Percentiles rank a stretch among this genome's conserved stretches.
These are phyloP conservation scores for Dysmachus trigonus DNA, from an alignment of 2,888 invertebrate species.

Conservation along the genomic window DNA sequence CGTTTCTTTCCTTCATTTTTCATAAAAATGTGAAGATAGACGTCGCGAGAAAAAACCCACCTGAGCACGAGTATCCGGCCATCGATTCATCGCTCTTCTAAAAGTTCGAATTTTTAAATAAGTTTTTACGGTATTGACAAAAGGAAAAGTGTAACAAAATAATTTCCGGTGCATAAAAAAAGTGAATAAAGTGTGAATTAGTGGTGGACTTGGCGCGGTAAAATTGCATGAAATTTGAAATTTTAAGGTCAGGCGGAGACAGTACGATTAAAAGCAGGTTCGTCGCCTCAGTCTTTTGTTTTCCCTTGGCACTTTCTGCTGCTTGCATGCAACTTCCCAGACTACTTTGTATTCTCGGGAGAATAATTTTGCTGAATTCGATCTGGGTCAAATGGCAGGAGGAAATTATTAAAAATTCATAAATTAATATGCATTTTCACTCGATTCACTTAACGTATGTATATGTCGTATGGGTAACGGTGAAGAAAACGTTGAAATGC, in stretches of 20 bases:
- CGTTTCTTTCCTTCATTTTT: conserved; percentile 31
- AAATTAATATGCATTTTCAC: conserved; percentile 40
- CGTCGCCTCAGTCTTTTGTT: conserved; percentile 48
- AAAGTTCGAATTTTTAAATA: conserved; percentile 6
- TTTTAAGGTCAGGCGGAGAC: conserved; percentile 40
- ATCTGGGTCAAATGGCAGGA: conserved; percentile 17
- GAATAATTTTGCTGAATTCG: neutral
- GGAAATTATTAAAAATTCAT: conserved; percentile 37
- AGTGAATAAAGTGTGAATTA: conserved; percentile 11
- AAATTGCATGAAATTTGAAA: conserved; percentile 24
- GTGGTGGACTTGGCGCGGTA: neutral
- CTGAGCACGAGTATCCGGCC: neutral
- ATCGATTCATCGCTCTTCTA: neutral
- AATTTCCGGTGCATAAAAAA: neutral
- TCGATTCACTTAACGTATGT: conserved; percentile 21
- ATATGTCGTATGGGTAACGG: conserved; percentile 18
- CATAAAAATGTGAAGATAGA: conserved; percentile 14
- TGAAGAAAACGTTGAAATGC: conserved; percentile 14
- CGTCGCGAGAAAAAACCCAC: neutral
- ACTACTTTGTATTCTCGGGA: neutral
- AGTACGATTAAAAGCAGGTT: conserved; percentile 30
- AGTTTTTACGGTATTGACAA: conserved; percentile 4
- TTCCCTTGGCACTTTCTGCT: conserved; percentile 26
- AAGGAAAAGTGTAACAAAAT: conserved; percentile 19
- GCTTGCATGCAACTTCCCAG: neutral